Conservation (phyloP, 2,113 vertebrate genomes). For the Todiramphus chloris region DNA sequence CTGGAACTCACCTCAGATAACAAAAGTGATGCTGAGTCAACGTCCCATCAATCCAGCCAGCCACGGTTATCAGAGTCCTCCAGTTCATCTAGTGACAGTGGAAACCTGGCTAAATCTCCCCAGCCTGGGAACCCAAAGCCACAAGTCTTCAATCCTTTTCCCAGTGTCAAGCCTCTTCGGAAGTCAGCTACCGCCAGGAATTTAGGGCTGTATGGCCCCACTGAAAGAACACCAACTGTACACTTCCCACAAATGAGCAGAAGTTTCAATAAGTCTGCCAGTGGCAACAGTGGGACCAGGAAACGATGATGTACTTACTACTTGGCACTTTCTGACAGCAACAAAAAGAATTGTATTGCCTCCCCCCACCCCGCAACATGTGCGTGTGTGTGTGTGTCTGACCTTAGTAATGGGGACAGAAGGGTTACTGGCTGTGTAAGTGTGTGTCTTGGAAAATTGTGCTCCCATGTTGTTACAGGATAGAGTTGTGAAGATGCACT, state of each 20-base stretch:
- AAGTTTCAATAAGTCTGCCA: slow-evolving; percentile 76
- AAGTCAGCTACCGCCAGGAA: slow-evolving; percentile 92
- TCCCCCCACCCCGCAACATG: no score
- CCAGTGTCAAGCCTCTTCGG: slow-evolving; percentile 89
- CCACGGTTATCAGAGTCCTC: slow-evolving; percentile 63
- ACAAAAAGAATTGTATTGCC: background rate
- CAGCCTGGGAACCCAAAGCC: slow-evolving; percentile 66
- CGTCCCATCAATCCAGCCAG: background rate
- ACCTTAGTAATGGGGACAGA: background rate
- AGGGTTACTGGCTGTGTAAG: background rate
- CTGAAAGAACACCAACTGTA: slow-evolving; percentile 87
- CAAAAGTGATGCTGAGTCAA: background rate
- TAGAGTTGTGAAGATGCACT: background rate
- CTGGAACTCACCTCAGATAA: slow-evolving; percentile 73
- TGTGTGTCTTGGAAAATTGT: background rate
- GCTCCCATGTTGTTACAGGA: background rate
- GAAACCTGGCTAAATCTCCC: slow-evolving; percentile 42
- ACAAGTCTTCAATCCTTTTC: slow-evolving; percentile 90
- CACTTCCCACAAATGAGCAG: slow-evolving; percentile 94
- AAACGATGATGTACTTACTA: slow-evolving; percentile 74
- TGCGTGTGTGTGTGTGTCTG: background rate
- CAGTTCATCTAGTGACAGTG: slow-evolving; percentile 60
- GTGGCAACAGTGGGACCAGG: slow-evolving; percentile 71
- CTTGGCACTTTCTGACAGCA: background rate
- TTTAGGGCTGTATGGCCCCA: slow-evolving; percentile 93